Evolutionary conservation across 2,113 vertebrate genomes (phyloP), one percentile per base, ranked within the genome.

Genomic region (Chloroceryle aenea): DNA sequence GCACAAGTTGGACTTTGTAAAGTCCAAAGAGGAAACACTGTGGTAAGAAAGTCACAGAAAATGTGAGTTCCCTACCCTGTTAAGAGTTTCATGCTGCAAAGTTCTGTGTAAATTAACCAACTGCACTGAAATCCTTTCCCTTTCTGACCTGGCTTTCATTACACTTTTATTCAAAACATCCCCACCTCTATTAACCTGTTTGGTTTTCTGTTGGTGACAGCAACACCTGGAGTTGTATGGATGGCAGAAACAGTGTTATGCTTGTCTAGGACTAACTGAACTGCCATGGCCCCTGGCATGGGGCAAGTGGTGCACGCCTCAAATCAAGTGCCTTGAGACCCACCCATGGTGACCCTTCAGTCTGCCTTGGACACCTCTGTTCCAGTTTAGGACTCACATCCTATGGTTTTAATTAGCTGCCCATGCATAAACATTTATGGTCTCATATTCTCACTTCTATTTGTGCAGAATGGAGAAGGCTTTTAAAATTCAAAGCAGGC

Each of bases 401-500:
- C 45, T 72, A 17, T 0, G 3, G 55, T 58, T 77, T 79, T 81
- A 61, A 38, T 71, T 74, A 87, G 36, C 64, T 71, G 68, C 38
- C 73, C 19, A 40, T 8, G 29, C 63, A 21, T 74, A 85, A 71
- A 63, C 27, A 53, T 29, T 62, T 86, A 22, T 66, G 58, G 42
- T 67, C 59, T 77, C 79, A 86, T 84, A 74, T 67, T 90, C 42
- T 90, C 50, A 66, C 55, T 20, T 89, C 64, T 73, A 13, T 87
- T 78, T 87, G 10, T 75, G 53, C 72, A 89, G 64, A 90, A 85
- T 6, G 4, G 36, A 90, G 50, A 50, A 74, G 34, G 47, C 72
- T 81, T 90, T 90, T 74, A 80, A 83, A 85, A 73, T 76, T 90
- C 87, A 92, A 88, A 94, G 86, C 61, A 75, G 56, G 52, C 43